These are phyloP conservation scores for Neoarius graeffei DNA, from an alignment of 2,113 vertebrate species.

Conservation along the genomic window DNA sequence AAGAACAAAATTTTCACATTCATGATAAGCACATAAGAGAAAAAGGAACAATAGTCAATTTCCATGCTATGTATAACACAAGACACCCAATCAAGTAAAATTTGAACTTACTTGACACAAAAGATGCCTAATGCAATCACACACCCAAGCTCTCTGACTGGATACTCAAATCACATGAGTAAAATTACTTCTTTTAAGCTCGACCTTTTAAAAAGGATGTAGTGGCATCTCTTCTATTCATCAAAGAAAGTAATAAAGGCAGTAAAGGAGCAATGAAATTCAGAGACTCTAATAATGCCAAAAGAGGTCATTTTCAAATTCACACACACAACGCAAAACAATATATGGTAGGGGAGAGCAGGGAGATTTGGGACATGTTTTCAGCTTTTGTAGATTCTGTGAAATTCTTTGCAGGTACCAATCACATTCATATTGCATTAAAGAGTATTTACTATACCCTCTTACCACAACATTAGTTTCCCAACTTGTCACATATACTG, in stretches of 20 bases:
- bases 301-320: constrained; percentile 6
- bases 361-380: too few species aligned
- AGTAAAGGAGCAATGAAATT: not conserved
- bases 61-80: not conserved
- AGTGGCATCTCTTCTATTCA: constrained; percentile 7
- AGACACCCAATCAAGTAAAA: not conserved
- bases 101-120: not conserved
- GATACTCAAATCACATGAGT: constrained; percentile 14
- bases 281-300: not conserved
- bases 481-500: too few species aligned
- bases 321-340: not conserved
- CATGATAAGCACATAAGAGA: not conserved
- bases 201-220: constrained; percentile 2
- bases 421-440: too few species aligned
- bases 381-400: too few species aligned
- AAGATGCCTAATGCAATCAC: constrained; percentile 15
- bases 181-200: constrained; percentile 8
- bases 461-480: too few species aligned
- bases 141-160: not conserved
- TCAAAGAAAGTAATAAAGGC: not conserved
- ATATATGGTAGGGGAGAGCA: not conserved
- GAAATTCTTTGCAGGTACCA: too few species aligned
- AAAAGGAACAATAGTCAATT: not conserved
- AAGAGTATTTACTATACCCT: too few species aligned
- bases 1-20: not conserved